Base-by-base conservation (phyloP, 2,797 vertebrate genomes). In the Eidolon dupreanum region DNA sequence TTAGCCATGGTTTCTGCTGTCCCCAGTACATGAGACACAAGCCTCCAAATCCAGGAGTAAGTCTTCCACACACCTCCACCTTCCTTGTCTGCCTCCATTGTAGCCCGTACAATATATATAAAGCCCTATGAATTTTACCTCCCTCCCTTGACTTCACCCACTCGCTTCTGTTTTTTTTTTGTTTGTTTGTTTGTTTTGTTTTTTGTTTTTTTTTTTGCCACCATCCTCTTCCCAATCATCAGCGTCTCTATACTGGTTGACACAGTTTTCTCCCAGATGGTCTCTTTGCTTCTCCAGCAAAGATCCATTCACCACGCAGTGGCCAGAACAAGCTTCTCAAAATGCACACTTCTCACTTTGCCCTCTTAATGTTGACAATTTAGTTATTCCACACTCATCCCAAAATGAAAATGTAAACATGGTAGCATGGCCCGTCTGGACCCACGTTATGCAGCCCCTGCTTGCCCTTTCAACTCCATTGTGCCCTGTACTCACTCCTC, bases 401-500 rank as follows among this genome's bases (percentile, higher is more conserved):
- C 20, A 70, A 74, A 19, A 74, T 41, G 19, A 63, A 89, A 66
- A 43, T 3, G 2, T 31, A 22, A 82, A n/a, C n/a, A 53, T 24
- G 4, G 1, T 11, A 49, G 17, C 4, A 7, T 13, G 13, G 20
- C 24, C 77, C 86, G 10, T 24, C 16, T 12, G 12, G 4, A 43
- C 28, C 12, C 65, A 16, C 4, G 12, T 22, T 2, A 0, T 33
- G 6, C n/a, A 88, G 2, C 11, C 13, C 2, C 36, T 38, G 4
- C 8, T 43, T n/a, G 12, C 13, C 15, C 49, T 63, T 28, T 53
- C 1, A 0, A 11, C 31, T 49, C 7, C 1, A 1, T 22, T 1
- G 4, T 28, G 36, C 10, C 0, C 24, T 31, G 9, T 10, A 13
- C 3, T 55, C 0, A 0, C 28, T 57, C 17, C 0, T 61, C 16